Evolutionary conservation across 2,797 vertebrate genomes (phyloP), one percentile per base, ranked within the genome.

Genomic region (Betta splendens): DNA sequence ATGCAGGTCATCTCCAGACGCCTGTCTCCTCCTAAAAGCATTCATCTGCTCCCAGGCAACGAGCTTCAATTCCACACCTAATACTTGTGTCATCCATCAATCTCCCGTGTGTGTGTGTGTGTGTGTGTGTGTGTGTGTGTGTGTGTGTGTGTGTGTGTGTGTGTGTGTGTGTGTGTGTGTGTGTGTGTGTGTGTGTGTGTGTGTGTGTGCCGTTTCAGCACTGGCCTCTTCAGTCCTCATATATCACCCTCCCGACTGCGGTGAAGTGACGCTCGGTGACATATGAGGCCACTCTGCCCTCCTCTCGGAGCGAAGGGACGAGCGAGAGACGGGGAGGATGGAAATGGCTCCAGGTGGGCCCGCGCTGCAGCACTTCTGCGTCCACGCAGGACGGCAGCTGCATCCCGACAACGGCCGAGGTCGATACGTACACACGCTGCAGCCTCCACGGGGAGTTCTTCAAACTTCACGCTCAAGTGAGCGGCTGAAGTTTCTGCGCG

Each of bases 121-220:
- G 40, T 52, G 18, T 48, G 22, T 25, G 21, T 40, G 36, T 45
- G 33, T 54, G 44, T 52, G 49, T 52, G 64, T 47, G 72, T 28
- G 60, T 21, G 54, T 29, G 74, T 74, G 81, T 79, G 82, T 79
- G 77, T n/a, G 81, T 80, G 80, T 84, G 83, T 60, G 52, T 60
- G 54, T 54, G 44, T 36, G 40, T 52, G 18, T 48, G 22, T 25
- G 21, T 40, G 36, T 45, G 33, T 54, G 44, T 52, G 49, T 52
- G 64, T 47, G 72, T 28, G 60, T 21, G 54, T 29, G 74, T 74
- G 81, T 79, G 82, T 79, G 77, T n/a, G 81, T 80, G 80, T n/a
- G n/a, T n/a, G n/a, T n/a, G n/a, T n/a, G n/a, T 84, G 83, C 87
- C 85, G 84, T 73, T 79, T 87, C 88, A 90, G 83, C 85, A 83